Base-by-base conservation (phyloP, 2,888 invertebrate species). In the Acanthosepion lycidas region DNA sequence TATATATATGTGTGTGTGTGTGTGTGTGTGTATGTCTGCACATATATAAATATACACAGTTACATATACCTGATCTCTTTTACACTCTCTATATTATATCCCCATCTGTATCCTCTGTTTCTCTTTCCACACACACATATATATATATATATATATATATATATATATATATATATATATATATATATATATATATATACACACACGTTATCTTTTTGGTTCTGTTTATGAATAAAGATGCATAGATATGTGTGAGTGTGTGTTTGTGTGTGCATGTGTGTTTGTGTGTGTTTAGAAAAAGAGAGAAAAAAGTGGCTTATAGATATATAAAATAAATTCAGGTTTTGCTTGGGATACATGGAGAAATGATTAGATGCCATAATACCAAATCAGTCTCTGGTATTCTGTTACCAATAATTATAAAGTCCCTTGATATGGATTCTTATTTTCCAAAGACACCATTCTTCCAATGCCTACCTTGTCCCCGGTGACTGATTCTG, bases 361-460 rank as follows among this genome's bases (percentile, higher is more conserved):
- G n/a, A 78, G 15, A 78, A 78, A n/a, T n/a, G 78, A 78, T 78
- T 78, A 78, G n/a, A 78, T 78, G n/a, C n/a, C 78, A 78, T 78
- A 78, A 78, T 78, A 78, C 78, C n/a, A 78, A 78, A 78, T 78
- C 78, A 78, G 78, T 33, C n/a, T 12, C n/a, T 78, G n/a, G n/a
- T 33, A 33, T 78, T 78, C 78, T 78, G 78, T 78, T n/a, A 78
- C 78, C 78, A 78, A 78, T 78, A 78, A 78, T 78, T 78, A 78
- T 78, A 78, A 78, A 78, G 78, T 78, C 78, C 78, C 78, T n/a
- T 78, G 78, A 78, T 78, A 78, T 78, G 78, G 78, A 78, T 78
- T 78, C n/a, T 78, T 8, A n/a, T 78, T n/a, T 78, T 33, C 18
- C n/a, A 78, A 78, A 33, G n/a, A 78, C 78, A 33, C 15, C n/a